Evolutionary conservation across 2,797 vertebrate species (phyloP).

Genomic region (Hafferia zeledoni): DNA sequence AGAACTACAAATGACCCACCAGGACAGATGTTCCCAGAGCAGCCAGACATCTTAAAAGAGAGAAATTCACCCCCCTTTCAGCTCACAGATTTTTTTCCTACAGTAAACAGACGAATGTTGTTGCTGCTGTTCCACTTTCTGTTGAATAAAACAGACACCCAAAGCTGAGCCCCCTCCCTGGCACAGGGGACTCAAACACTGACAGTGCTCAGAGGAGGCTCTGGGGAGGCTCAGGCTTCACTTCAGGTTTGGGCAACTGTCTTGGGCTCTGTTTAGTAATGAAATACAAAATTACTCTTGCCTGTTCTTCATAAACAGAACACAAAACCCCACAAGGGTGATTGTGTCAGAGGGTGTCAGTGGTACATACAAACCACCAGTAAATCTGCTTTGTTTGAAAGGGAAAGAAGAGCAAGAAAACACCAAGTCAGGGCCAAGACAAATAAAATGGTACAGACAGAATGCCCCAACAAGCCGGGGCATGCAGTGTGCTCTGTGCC

Average conservation of each 20-base stretch:
- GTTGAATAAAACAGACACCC: not conserved
- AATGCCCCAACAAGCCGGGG: not conserved
- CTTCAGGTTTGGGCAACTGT: not conserved
- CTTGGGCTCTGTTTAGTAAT: not conserved
- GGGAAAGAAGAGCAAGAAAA: not conserved
- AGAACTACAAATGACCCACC: not conserved
- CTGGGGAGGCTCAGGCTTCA: not conserved
- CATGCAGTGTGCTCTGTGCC: rapidly evolving
- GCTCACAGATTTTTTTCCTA: not conserved
- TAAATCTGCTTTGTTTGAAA: not conserved
- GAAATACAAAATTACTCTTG: not conserved
- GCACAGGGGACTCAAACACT: not conserved
- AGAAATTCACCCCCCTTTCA: not conserved
- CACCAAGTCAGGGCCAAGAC: not conserved
- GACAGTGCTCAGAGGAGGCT: not conserved
- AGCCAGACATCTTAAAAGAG: not conserved
- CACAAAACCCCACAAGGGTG: not conserved
- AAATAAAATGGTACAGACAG: not conserved
- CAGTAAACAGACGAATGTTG: not conserved
- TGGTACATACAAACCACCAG: not conserved
- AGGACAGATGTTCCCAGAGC: not conserved
- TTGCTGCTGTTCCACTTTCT: not conserved
- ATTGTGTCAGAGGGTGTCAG: not conserved
- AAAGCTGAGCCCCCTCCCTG: not conserved
- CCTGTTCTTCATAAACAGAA: not conserved